phyloP scores from a whole-genome alignment of 2,113 vertebrate genomes.

The Dinomys branickii region DNA sequence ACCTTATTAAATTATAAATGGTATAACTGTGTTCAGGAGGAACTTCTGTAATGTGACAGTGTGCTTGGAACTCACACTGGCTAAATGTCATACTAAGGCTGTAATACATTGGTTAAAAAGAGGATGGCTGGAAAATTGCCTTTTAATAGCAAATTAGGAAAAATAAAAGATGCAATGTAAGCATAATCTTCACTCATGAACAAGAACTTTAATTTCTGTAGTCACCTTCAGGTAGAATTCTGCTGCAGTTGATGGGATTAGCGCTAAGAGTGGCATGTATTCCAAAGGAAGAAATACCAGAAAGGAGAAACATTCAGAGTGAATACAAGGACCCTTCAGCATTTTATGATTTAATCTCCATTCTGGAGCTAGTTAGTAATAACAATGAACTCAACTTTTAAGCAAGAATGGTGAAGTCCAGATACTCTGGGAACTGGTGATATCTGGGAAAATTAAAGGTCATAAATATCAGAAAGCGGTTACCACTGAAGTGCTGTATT shows the following conservation, averaged over 20 bases:
- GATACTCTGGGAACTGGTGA: background rate
- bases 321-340: background rate
- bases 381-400: background rate
- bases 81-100: background rate
- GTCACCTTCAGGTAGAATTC: background rate
- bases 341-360: background rate
- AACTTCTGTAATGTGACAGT: background rate
- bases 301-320: background rate
- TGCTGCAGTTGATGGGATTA: rapidly evolving
- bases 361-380: background rate
- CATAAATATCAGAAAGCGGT: background rate
- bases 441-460: background rate
- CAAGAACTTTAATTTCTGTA: background rate
- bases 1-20: background rate
- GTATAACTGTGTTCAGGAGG: background rate
- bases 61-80: background rate
- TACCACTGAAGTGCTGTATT: background rate
- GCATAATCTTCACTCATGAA: background rate
- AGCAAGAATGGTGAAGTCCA: background rate
- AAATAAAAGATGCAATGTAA: background rate
- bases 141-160: background rate
- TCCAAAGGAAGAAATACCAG: rapidly evolving
- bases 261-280: background rate
- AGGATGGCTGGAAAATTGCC: background rate
- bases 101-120: background rate